These are phyloP conservation scores for Dinoponera quadriceps DNA, from an alignment of 1,140 invertebrate species.

Conservation along the genomic window DNA sequence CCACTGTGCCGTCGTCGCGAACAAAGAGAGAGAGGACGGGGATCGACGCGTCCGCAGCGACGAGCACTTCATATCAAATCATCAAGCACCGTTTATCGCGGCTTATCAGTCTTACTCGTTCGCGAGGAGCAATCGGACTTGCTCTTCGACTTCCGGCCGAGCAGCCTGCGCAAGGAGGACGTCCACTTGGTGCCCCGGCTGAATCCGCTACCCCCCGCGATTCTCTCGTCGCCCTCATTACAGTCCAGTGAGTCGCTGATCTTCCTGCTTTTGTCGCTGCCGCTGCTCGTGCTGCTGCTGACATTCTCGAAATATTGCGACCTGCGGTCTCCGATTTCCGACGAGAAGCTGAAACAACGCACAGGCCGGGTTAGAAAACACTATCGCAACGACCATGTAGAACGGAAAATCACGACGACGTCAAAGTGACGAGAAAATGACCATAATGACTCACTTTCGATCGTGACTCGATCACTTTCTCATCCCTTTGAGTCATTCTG, in stretches of 20 bases:
- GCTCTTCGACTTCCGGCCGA: slow-evolving; percentile 84
- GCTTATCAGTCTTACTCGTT: slow-evolving; percentile 59
- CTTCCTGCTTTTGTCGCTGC: slow-evolving; percentile 79
- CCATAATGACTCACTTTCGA: too few species aligned
- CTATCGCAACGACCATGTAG: slow-evolving; percentile 18
- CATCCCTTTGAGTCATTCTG: too few species aligned
- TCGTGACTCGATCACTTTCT: too few species aligned
- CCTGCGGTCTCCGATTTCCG: slow-evolving; percentile 82
- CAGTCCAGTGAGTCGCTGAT: slow-evolving; percentile 78
- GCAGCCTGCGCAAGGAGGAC: slow-evolving; percentile 86
- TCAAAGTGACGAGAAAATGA: too few species aligned
- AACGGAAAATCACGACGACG: too few species aligned
- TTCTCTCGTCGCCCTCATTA: slow-evolving; percentile 70
- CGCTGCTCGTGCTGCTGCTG: slow-evolving; percentile 75
- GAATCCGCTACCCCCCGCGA: slow-evolving; percentile 67
- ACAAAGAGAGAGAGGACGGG: slow-evolving; percentile 40
- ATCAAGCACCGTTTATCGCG: slow-evolving; percentile 28
- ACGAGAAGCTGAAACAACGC: slow-evolving; percentile 80
- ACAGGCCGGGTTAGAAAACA: not conserved
- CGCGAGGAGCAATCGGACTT: slow-evolving; percentile 65
- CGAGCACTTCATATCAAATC: slow-evolving; percentile 42
- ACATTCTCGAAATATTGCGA: slow-evolving; percentile 82
- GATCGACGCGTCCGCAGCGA: slow-evolving; percentile 52
- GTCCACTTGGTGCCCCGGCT: slow-evolving; percentile 85
- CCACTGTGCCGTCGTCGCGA: too few species aligned